phyloP scores from a whole-genome alignment of 2,113 vertebrate genomes.

The Hymenochirus boettgeri region DNA sequence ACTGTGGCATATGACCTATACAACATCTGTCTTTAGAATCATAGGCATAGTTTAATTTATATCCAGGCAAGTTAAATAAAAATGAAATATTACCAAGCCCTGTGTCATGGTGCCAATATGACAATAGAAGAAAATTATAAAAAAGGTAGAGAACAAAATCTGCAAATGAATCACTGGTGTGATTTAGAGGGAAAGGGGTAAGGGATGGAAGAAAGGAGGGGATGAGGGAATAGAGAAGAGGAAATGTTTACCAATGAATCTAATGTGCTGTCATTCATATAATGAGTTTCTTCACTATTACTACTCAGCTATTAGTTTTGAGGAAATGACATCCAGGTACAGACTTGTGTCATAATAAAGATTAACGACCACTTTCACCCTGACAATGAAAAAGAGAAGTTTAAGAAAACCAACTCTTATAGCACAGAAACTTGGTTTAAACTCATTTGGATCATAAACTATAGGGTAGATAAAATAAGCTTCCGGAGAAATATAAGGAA shows the following conservation, averaged over 20 bases:
- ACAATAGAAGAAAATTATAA: conserved; percentile 9
- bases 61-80: conserved; percentile 18
- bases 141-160: conserved; percentile 11
- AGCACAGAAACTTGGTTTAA: conserved; percentile 12
- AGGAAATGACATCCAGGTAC: conserved; percentile 27
- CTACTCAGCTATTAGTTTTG: conserved; percentile 35
- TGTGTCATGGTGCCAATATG: conserved; percentile 11
- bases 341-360: conserved; percentile 41
- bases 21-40: background rate
- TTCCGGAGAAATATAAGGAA: too few relatives aligned
- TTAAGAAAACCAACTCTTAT: background rate
- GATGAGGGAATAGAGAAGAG: background rate
- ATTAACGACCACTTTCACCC: conserved; percentile 34
- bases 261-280: conserved; percentile 43
- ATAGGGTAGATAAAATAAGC: too few relatives aligned
- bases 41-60: background rate
- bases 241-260: conserved; percentile 24
- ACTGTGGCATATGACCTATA: background rate
- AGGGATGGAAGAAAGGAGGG: conserved; percentile 5
- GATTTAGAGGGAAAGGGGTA: conserved; percentile 2
- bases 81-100: conserved; percentile 12
- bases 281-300: conserved; percentile 40
- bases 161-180: conserved; percentile 24
- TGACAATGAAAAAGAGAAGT: conserved; percentile 16
- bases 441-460: background rate